phyloP scores from a whole-genome alignment of 2,888 invertebrate genomes.

The Torymus texanus region DNA sequence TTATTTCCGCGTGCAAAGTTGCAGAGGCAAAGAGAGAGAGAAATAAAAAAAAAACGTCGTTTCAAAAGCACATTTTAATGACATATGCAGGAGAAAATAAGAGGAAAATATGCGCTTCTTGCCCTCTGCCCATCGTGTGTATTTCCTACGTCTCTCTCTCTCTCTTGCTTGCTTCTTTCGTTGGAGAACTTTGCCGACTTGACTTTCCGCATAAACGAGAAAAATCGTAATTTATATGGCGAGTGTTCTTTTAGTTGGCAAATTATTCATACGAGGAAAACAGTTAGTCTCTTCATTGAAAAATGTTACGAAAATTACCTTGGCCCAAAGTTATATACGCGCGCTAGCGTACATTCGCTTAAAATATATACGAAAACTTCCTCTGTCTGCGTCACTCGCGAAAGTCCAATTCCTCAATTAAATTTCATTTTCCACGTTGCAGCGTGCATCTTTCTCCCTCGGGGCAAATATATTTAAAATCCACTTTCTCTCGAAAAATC shows the following conservation, averaged over 20 bases:
- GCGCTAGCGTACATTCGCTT: too few relatives aligned
- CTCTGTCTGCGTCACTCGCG: too few relatives aligned
- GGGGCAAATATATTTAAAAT: too few relatives aligned
- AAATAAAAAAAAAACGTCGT: background rate
- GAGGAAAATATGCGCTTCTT: background rate
- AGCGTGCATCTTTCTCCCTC: too few relatives aligned
- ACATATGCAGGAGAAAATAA: background rate
- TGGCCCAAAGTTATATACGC: background rate
- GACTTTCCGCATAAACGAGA: conserved; percentile 8
- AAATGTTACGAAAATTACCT: background rate
- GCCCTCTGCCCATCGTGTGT: too few relatives aligned
- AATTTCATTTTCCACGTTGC: too few relatives aligned
- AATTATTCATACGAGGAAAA: conserved; percentile 2
- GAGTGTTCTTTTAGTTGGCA: background rate
- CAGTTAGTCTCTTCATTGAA: background rate
- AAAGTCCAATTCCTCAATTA: too few relatives aligned
- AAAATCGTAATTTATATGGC: conserved; percentile 23
- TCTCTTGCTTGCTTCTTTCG: background rate
- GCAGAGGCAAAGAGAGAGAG: background rate
- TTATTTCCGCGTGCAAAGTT: background rate
- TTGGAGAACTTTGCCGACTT: background rate
- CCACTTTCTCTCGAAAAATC: too few relatives aligned
- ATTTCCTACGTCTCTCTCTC: background rate
- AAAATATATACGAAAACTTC: too few relatives aligned
- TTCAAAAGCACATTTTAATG: conserved; percentile 7